Percentiles rank a stretch among this genome's conserved stretches.
Evolutionary conservation across 2,888 invertebrate genomes (phyloP).

Genomic region (Drosophila subsilvestris): DNA sequence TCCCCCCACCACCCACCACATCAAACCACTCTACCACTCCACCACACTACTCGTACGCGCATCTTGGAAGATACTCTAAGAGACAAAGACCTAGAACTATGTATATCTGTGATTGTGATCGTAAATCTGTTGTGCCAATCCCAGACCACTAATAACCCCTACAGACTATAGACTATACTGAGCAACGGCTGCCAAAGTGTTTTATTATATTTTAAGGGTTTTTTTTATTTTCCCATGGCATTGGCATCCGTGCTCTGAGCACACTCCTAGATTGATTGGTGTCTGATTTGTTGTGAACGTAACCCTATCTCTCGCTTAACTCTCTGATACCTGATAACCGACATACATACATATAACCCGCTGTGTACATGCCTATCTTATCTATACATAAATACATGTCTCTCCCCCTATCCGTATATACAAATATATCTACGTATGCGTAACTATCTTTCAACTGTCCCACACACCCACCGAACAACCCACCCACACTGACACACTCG

Average conservation of each 20-base stretch:
- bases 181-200: not conserved
- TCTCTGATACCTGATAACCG: not conserved
- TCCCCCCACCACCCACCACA: constrained; percentile 8
- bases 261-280: constrained; percentile 27
- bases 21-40: not conserved
- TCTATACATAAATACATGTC: constrained; percentile 36
- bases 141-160: constrained; percentile 4
- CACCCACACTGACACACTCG: not conserved
- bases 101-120: constrained; percentile 60
- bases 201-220: not conserved
- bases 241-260: not conserved
- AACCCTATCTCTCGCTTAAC: constrained; percentile 28
- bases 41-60: constrained; percentile 12
- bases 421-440: constrained; percentile 53
- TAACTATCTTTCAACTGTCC: constrained; percentile 69
- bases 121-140: constrained; percentile 65
- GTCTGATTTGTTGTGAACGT: constrained; percentile 17
- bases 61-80: constrained; percentile 25
- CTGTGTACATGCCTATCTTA: constrained; percentile 34
- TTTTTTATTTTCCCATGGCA: not conserved
- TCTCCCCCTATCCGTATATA: constrained; percentile 59
- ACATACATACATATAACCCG: not conserved
- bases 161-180: constrained; percentile 9
- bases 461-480: constrained; percentile 13
- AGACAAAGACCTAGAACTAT: constrained; percentile 37